Percentiles rank a stretch among this genome's conserved stretches.
These are phyloP conservation scores for Poecile atricapillus DNA, from an alignment of 2,113 vertebrate genomes.

Conservation along the genomic window DNA sequence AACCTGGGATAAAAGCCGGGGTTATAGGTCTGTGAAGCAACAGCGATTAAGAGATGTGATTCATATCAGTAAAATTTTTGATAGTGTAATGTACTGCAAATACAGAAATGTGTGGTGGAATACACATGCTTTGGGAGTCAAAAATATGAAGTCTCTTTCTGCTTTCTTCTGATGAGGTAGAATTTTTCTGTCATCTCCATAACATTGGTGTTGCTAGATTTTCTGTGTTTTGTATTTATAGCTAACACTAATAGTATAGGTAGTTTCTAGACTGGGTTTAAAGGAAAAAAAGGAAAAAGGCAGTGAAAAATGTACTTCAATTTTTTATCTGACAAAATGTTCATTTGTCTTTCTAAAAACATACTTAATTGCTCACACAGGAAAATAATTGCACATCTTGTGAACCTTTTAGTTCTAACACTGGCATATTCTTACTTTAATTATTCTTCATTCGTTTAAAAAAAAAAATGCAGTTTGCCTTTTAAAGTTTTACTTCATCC, in stretches of 20 bases:
- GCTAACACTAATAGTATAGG: not conserved
- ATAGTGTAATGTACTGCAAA: not conserved
- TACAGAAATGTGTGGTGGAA: not conserved
- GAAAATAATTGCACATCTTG: not conserved
- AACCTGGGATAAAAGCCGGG: not conserved
- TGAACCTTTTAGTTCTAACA: not conserved
- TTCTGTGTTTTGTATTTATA: not conserved
- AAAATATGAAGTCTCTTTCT: not conserved
- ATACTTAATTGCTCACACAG: not conserved
- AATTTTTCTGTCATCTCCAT: not conserved
- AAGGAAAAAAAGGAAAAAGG: not conserved
- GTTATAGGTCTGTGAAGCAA: not conserved
- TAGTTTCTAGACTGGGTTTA: not conserved
- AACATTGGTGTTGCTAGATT: not conserved
- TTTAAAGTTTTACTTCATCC: not conserved
- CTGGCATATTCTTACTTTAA: not conserved
- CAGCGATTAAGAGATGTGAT: not conserved
- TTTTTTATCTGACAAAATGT: not conserved
- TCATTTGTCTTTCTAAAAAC: constrained; percentile 24
- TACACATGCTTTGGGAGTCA: not conserved
- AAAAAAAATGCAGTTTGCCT: not conserved
- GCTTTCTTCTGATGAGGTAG: not conserved
- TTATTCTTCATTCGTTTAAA: not conserved
- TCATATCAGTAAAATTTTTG: not conserved
- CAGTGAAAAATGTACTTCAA: not conserved